These are phyloP conservation scores for Drosophila niveifrons DNA, from an alignment of 2,888 invertebrate species.

Conservation along the genomic window DNA sequence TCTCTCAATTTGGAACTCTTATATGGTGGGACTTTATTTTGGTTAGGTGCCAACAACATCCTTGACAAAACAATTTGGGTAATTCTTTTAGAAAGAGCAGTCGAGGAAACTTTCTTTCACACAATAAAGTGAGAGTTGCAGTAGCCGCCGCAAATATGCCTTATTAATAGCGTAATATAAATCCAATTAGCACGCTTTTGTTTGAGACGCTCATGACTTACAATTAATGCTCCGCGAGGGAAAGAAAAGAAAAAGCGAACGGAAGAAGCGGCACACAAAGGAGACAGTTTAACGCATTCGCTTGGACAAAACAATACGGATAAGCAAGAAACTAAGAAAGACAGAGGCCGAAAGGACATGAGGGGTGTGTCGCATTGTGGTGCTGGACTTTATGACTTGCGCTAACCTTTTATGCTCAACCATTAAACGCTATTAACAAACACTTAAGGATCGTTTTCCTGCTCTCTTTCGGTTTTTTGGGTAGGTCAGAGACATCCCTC, in stretches of 20 bases:
- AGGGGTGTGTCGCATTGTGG: slow-evolving; percentile 54
- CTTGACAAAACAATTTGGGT: neutral
- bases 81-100: neutral
- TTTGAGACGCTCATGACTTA: slow-evolving; percentile 43
- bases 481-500: slow-evolving; percentile 47
- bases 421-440: slow-evolving; percentile 81
- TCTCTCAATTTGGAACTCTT: too few species aligned
- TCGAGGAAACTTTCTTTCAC: slow-evolving; percentile 51
- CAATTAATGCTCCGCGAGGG: slow-evolving; percentile 34
- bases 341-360: neutral
- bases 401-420: slow-evolving; percentile 74
- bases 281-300: slow-evolving; percentile 52
- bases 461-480: slow-evolving; percentile 37
- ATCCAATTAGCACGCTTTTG: slow-evolving; percentile 81
- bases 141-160: slow-evolving; percentile 49
- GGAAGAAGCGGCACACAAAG: slow-evolving; percentile 58
- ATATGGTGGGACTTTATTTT: neutral
- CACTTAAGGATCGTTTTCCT: slow-evolving; percentile 73
- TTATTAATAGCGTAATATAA: slow-evolving; percentile 65
- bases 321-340: neutral
- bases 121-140: slow-evolving; percentile 33
- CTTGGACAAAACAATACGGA: neutral
- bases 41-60: slow-evolving; percentile 11
- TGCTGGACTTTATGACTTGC: slow-evolving; percentile 75
- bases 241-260: slow-evolving; percentile 39